Evolutionary conservation across 2,888 invertebrate genomes (phyloP).

Genomic region (Mimachlamys varia): DNA sequence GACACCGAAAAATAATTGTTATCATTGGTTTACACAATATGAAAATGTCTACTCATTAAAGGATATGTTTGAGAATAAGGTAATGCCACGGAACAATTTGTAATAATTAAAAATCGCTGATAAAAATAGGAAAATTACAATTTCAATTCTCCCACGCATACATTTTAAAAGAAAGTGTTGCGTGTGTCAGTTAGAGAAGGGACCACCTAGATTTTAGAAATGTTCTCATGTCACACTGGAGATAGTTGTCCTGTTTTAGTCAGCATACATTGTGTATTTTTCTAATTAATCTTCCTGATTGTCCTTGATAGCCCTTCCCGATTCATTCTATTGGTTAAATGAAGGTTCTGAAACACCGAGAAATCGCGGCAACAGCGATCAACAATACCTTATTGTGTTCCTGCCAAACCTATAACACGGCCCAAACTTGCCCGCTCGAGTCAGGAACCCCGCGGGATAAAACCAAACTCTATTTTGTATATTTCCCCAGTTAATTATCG

Average conservation of each 20-base stretch:
- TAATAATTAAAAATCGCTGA: background rate
- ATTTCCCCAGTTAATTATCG: background rate
- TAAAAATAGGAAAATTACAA: background rate
- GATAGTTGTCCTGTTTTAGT: slow-evolving; percentile 2
- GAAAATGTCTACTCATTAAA: too few species aligned
- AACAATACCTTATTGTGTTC: slow-evolving; percentile 10
- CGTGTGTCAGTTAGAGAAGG: background rate
- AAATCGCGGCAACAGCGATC: background rate
- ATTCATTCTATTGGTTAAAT: background rate
- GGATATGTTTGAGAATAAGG: too few species aligned
- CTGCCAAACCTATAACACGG: background rate
- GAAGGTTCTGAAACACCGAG: slow-evolving; percentile 1
- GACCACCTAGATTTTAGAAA: slow-evolving; percentile 5
- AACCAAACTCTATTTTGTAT: slow-evolving; percentile 28
- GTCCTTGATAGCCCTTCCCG: background rate
- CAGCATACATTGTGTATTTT: background rate
- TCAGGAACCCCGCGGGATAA: background rate
- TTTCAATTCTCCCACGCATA: background rate
- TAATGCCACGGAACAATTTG: too few species aligned
- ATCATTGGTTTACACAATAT: too few species aligned
- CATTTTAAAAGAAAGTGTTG: background rate
- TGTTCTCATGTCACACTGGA: background rate
- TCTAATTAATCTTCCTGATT: slow-evolving; percentile 19
- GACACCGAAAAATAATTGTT: too few species aligned
- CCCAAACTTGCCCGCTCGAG: slow-evolving; percentile 18